These are phyloP conservation scores for Varanus komodoensis DNA, from an alignment of 2,113 vertebrate species.

Conservation along the genomic window DNA sequence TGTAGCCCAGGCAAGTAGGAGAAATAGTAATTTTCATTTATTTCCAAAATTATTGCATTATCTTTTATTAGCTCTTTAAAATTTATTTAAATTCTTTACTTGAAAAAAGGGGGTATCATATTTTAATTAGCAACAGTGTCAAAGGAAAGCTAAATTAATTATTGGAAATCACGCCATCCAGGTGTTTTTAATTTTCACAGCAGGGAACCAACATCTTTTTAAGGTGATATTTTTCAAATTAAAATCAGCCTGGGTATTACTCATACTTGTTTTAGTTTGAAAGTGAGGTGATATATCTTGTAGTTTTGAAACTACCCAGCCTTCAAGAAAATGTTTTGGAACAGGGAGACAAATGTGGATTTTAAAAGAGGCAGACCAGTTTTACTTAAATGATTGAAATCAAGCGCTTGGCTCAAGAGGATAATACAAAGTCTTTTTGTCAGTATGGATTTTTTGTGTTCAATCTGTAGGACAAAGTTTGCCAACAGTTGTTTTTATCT, in stretches of 20 bases:
- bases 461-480: slow-evolving; percentile 21
- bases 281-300: slow-evolving; percentile 55
- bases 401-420: neutral
- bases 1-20: neutral
- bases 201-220: slow-evolving; percentile 79
- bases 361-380: slow-evolving; percentile 45
- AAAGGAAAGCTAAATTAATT: slow-evolving; percentile 83
- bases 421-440: neutral
- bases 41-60: slow-evolving; percentile 75
- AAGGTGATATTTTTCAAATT: slow-evolving; percentile 85
- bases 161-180: slow-evolving; percentile 81
- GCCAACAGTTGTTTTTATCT: neutral
- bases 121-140: slow-evolving; percentile 84
- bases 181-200: slow-evolving; percentile 84
- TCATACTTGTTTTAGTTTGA: slow-evolving; percentile 70
- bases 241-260: slow-evolving; percentile 80
- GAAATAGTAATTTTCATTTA: slow-evolving; percentile 73
- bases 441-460: accelerated
- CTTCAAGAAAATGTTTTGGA: slow-evolving; percentile 20
- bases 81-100: slow-evolving; percentile 82
- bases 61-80: slow-evolving; percentile 81
- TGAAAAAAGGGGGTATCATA: slow-evolving; percentile 73
- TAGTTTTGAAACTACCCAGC: slow-evolving; percentile 62
- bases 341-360: neutral
- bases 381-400: slow-evolving; percentile 44